Conservation (phyloP, 2,113 vertebrate species). For the Macrotis lagotis region DNA sequence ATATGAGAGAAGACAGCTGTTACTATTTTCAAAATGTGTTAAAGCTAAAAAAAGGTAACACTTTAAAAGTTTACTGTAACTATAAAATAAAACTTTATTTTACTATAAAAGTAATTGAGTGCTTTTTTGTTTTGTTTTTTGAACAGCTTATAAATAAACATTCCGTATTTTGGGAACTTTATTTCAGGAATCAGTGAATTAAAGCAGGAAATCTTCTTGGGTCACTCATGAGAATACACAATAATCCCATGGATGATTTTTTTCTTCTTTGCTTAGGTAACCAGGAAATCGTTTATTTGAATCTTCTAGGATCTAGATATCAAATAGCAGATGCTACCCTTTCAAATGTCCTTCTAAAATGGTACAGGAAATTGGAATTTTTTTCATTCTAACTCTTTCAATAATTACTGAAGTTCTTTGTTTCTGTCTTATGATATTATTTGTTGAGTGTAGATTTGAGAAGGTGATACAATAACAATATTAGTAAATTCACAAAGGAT, state of each 20-base stretch:
- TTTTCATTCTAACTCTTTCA: neutral
- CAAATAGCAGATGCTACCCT: no score
- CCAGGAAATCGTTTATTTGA: no score
- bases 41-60: neutral
- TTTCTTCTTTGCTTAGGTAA: neutral
- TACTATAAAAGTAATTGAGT: neutral
- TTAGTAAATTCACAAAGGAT: neutral
- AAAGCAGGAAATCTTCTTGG: neutral
- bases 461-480: neutral
- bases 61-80: neutral
- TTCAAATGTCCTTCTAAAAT: no score
- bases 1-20: neutral
- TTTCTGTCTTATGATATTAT: neutral
- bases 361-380: neutral
- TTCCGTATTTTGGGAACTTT: neutral
- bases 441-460: neutral
- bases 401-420: neutral
- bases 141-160: neutral
- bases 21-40: neutral
- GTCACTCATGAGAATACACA: neutral
- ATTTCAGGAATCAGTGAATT: neutral
- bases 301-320: no score
- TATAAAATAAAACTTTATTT: neutral
- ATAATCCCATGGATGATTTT: neutral
- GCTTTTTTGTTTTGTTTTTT: no score